These are phyloP conservation scores for Disparrhopalites patrizii DNA, from an alignment of 2,888 invertebrate genomes.

Conservation along the genomic window DNA sequence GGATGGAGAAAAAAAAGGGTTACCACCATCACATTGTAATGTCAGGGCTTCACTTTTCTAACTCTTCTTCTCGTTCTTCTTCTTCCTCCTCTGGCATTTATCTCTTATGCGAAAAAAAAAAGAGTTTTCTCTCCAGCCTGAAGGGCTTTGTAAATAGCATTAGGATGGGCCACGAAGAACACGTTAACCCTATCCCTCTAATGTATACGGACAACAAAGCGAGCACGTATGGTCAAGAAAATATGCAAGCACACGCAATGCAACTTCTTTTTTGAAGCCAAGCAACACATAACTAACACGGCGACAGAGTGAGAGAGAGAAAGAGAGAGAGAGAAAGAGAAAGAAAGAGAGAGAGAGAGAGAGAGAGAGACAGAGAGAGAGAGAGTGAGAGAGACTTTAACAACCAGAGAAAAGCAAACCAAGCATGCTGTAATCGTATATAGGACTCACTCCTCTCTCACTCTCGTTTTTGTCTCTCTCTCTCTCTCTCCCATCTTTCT, in stretches of 20 bases:
- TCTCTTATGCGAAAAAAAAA: constrained; percentile 22
- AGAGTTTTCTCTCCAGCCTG: constrained; percentile 17
- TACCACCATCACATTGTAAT: constrained; percentile 13
- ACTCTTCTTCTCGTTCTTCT: not conserved
- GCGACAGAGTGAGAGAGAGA: not conserved
- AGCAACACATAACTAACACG: no score
- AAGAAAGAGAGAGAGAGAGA: not conserved
- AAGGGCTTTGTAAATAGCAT: constrained; percentile 24
- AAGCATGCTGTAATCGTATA: not conserved
- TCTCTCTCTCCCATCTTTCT: not conserved
- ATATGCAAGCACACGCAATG: constrained; percentile 24
- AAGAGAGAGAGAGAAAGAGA: not conserved
- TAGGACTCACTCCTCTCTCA: constrained; percentile 11
- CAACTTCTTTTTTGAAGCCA: constrained; percentile 1
- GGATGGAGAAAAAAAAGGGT: not conserved
- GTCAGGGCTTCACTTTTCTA: constrained; percentile 8
- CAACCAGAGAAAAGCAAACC: constrained; percentile 8
- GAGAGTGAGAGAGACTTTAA: not conserved
- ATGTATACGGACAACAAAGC: constrained; percentile 21
- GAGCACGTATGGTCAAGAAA: constrained; percentile 23
- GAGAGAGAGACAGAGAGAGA: not conserved
- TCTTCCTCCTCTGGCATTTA: constrained; percentile 15
- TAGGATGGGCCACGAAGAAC: constrained; percentile 15
- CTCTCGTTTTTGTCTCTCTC: not conserved
- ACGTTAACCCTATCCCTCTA: constrained; percentile 20